Conservation (phyloP, 1,140 invertebrate genomes). For the Caerostris extrusa region DNA sequence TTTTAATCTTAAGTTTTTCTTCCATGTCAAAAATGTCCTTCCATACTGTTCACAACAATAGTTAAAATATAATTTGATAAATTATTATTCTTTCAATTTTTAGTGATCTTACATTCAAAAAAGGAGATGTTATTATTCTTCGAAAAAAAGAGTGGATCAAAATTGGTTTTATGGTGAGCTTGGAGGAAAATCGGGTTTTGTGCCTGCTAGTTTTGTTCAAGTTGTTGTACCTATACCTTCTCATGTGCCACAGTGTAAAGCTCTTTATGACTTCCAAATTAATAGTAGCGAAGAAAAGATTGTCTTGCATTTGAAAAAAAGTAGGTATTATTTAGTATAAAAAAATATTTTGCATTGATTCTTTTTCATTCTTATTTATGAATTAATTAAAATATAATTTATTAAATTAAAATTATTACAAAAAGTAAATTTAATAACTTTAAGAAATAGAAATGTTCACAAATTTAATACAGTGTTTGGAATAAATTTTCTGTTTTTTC, state of each 20-base stretch:
- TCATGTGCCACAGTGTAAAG: constrained; percentile 93
- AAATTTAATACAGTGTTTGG: too few species aligned
- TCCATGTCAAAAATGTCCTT: too few species aligned
- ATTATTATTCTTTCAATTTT: constrained; percentile 28
- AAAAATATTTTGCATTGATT: neutral
- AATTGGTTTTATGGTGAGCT: constrained; percentile 96
- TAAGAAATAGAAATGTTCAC: too few species aligned
- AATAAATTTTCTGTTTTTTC: too few species aligned
- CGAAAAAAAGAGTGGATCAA: constrained; percentile 91
- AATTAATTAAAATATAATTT: too few species aligned
- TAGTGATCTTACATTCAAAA: constrained; percentile 94
- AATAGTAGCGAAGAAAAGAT: constrained; percentile 92
- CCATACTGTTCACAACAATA: too few species aligned
- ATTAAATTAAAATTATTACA: too few species aligned
- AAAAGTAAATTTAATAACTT: too few species aligned
- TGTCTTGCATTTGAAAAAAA: constrained; percentile 95
- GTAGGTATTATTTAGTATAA: constrained; percentile 82
- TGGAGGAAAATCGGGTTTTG: constrained; percentile 89
- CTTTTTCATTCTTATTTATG: neutral
- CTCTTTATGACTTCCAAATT: constrained; percentile 94
- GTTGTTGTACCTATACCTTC: constrained; percentile 81
- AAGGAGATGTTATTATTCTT: constrained; percentile 91
- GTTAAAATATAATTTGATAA: too few species aligned
- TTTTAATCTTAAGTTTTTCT: too few species aligned
- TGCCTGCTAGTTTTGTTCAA: constrained; percentile 94